Evolutionary conservation across 1,140 invertebrate genomes (phyloP).

Genomic region (Anthonomus grandis): DNA sequence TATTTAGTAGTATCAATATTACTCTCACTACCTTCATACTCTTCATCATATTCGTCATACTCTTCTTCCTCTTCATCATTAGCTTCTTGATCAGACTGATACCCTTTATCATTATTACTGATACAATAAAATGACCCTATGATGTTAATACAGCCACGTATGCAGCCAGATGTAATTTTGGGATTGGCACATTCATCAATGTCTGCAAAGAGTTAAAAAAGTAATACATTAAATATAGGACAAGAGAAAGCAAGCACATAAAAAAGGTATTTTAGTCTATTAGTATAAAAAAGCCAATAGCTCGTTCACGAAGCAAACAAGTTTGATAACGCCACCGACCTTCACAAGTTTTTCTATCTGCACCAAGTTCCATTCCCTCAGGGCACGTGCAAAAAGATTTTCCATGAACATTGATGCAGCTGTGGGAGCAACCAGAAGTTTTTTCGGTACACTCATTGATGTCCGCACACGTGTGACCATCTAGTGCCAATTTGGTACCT

Average conservation of each 20-base stretch:
- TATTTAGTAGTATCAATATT: not conserved
- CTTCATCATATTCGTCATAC: constrained; percentile 21
- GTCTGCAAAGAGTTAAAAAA: constrained; percentile 27
- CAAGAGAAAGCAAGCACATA: too few species aligned
- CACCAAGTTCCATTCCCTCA: constrained; percentile 31
- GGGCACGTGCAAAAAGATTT: constrained; percentile 34
- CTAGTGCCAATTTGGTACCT: constrained; percentile 48
- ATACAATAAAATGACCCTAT: constrained; percentile 27
- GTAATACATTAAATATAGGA: too few species aligned
- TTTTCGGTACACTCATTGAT: constrained; percentile 34
- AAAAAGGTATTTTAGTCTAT: too few species aligned
- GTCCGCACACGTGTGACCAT: constrained; percentile 51
- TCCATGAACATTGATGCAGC: constrained; percentile 31
- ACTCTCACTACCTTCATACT: constrained; percentile 24
- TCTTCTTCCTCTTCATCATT: constrained; percentile 16
- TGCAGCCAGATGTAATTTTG: constrained; percentile 8
- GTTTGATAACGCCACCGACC: too few species aligned
- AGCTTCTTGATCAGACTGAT: constrained; percentile 27
- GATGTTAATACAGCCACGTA: constrained; percentile 14
- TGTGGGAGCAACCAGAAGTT: constrained; percentile 32
- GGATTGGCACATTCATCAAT: constrained; percentile 30
- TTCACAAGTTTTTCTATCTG: constrained; percentile 33
- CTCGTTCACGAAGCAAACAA: too few species aligned
- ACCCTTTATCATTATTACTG: not conserved
- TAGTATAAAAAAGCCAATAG: too few species aligned